A percentile compares a stretch with the other conserved stretches of the same genome.
Evolutionary conservation across 1,140 invertebrate genomes (phyloP).

Genomic region (Agrypnia vestita): DNA sequence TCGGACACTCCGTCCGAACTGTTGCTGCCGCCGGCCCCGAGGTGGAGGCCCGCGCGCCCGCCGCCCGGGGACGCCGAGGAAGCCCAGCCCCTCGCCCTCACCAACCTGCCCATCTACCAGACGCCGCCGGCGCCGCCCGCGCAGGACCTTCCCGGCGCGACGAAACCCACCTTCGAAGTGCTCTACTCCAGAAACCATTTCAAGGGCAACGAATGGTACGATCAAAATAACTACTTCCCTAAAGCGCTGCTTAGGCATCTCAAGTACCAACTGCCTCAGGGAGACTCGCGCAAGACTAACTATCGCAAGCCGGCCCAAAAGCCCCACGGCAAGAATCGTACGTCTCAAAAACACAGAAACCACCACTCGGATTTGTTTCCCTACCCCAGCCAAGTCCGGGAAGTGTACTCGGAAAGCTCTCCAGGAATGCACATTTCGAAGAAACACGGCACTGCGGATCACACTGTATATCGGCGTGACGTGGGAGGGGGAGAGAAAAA

Average conservation of each 20-base stretch:
- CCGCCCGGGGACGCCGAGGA: conserved; percentile 4
- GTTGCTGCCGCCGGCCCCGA: conserved; percentile 25
- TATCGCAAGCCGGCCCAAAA: conserved; percentile 19
- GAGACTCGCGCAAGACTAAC: conserved; percentile 3
- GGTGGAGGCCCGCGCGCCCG: background rate
- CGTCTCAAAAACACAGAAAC: conserved; percentile 10
- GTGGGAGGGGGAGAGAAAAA: conserved; percentile 64
- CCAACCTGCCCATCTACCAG: conserved; percentile 53
- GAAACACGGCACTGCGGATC: conserved; percentile 20
- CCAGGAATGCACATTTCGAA: conserved; percentile 11
- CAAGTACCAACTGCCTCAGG: conserved; percentile 59
- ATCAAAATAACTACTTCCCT: conserved; percentile 65
- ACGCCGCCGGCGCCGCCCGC: conserved; percentile 49
- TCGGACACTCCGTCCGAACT: conserved; percentile 3
- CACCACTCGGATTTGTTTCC: conserved; percentile 64
- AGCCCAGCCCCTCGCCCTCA: conserved; percentile 49
- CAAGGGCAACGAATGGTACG: conserved; percentile 60
- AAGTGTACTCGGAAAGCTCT: conserved; percentile 24
- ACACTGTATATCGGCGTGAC: conserved; percentile 62
- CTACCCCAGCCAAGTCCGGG: conserved; percentile 62
- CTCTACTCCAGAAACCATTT: conserved; percentile 55
- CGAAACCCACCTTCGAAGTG: conserved; percentile 50
- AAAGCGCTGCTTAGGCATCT: conserved; percentile 62
- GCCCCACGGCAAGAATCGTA: conserved; percentile 61
- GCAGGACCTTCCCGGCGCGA: background rate